Evolutionary conservation across 2,797 vertebrate species (phyloP), one percentile per base, ranked within the genome.

Genomic region (Sebastes iracundus): DNA sequence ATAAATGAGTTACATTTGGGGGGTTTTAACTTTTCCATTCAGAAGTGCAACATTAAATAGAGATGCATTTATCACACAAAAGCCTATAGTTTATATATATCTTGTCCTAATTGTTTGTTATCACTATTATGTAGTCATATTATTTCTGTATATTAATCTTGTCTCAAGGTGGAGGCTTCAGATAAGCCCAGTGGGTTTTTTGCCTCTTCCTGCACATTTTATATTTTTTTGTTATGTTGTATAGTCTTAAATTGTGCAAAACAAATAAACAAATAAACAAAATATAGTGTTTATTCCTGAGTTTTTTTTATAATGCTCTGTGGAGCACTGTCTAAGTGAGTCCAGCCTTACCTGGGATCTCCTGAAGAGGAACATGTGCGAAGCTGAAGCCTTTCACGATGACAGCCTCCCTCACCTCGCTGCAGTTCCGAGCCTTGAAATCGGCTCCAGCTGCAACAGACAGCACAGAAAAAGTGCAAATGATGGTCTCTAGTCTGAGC

Each of bases 341-440:
- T 65, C 35, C 68, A 76, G 2, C 61, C 96, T 96, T 97, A 99
- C 98, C 98, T 97, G 97, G 93, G 88, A 97, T 97, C 92, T 98
- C 96, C 94, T 97, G 97, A 33, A 95, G 96, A 81, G 97, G 97
- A 75, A 97, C 95, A 90, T 95, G 95, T 90, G 93, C 87, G 91
- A 98, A 94, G 94, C 95, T 97, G 96, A 97, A 98, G 83, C 97
- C 97, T 90, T 95, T 97, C 67, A 92, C 96, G 42, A 90, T 53
- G 78, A 96, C 97, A 72, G 96, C 96, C 85, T 97, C 96, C 83
- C 95, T 95, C 95, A 98, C 97, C 92, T 96, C 97, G 75, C 96
- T 94, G 95, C 98, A 99, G 92, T 97, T 97, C 89, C 96, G 94
- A 38, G 96, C 95, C 85, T 95, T 96, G 33, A 95, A 90, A 75